A percentile compares a stretch with the other conserved stretches of the same genome.
phyloP scores from a whole-genome alignment of 2,888 invertebrate genomes.

The Ametastegia equiseti region DNA sequence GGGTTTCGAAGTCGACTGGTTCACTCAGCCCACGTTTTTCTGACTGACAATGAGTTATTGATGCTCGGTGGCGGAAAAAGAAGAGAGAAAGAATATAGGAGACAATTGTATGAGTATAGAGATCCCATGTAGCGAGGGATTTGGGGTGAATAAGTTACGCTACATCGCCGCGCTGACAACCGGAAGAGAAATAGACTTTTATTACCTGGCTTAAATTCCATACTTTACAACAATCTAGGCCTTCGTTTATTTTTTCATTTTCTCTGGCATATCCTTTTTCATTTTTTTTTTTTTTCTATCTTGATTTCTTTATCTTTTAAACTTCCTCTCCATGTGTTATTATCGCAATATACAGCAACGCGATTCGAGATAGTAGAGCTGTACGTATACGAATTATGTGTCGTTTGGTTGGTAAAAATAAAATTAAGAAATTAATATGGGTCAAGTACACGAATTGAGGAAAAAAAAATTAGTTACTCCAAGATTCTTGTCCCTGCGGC shows the following conservation, averaged over 20 bases:
- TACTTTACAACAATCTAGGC: constrained; percentile 4
- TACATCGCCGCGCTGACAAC: neutral
- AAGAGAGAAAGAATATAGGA: neutral
- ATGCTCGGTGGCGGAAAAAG: neutral
- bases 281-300: neutral
- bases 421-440: too few relatives aligned
- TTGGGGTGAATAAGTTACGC: constrained; percentile 22
- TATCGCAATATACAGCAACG: too few relatives aligned
- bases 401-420: too few relatives aligned
- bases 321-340: neutral
- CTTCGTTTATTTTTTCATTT: neutral
- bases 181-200: constrained; percentile 42
- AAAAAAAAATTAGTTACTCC: too few relatives aligned
- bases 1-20: too few relatives aligned
- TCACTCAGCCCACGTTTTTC: too few relatives aligned
- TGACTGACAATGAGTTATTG: too few relatives aligned
- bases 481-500: too few relatives aligned
- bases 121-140: neutral
- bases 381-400: too few relatives aligned
- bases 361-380: too few relatives aligned
- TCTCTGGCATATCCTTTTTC: neutral
- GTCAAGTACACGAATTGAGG: too few relatives aligned
- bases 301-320: neutral
- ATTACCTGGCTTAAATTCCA: constrained; percentile 16
- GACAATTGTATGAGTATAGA: constrained; percentile 11